Evolutionary conservation across 30 jellyfish, hydroid and myxozoan species (phyloP), one percentile per base, ranked within the genome.

Genomic region (Hydra vulgaris): DNA sequence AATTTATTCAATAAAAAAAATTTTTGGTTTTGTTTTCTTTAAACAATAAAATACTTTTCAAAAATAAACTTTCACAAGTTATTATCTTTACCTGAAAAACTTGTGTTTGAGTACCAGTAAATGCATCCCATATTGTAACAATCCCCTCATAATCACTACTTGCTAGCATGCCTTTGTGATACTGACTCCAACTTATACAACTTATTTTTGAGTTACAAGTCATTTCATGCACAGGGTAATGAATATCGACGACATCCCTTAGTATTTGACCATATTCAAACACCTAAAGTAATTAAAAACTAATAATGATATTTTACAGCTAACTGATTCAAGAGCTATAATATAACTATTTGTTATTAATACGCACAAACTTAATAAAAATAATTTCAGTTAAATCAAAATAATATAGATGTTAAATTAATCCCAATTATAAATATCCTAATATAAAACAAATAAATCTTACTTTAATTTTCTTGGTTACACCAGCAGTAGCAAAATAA

Each of bases 141-240:
- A 96, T 87, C n/a, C 98, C 98, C 72, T 92, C 98, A 76, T 92
- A 92, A 80, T 92, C 98, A 71, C 98, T 92, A 83, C 98, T 92
- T n/a, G 98, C 96, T 25, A 92, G 89, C 98, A 92, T 92, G 25
- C 96, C 96, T 54, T 87, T 92, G 92, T 92, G 98, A 66, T 92
- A 92, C 67, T 92, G 98, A 74, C 96, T 92, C 98, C 98, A 92
- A 4, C 96, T 92, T 8, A 92, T 92, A 17, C 95, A 92, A 72
- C 98, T 94, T 17, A 94, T 94, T 71, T 94, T 94, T 15, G 99
- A 94, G 76, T 94, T 94, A 82, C 99, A 94, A 1, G 99, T 94
- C 99, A 94, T 94, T 73, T 94, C 99, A 71, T 94, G 96, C 21
- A 85, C 96, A 15, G 99, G 99, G 80, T 94, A 94, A 78, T 94